Evolutionary conservation across 1,140 invertebrate species (phyloP), one percentile per base, ranked within the genome.

Genomic region (Atta cephalotes): DNA sequence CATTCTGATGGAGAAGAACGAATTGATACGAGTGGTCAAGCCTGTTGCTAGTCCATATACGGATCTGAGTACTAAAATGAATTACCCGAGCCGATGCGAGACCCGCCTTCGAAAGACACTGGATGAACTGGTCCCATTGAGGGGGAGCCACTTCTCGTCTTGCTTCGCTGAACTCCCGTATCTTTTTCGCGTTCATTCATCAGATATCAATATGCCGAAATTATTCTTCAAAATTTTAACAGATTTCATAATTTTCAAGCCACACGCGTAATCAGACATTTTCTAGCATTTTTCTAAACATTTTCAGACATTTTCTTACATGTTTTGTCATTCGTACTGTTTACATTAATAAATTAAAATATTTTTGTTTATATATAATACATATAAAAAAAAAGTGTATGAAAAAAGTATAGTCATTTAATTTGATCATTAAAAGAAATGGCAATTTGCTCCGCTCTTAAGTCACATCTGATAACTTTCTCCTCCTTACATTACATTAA

Each of bases 131-230:
- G 91, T 92, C 91, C 89, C 92, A 92, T 92, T 92, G 65, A 92
- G 87, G 85, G 88, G 84, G 85, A 79, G 80, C 45, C 68, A 82
- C 80, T 88, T 87, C 82, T 77, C 84, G 62, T 90, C 58, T 72
- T 77, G 82, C 84, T 86, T 63, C 14, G 21, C 25, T 76, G 78
- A 60, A 71, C 86, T 76, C 1, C 21, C 14, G 62, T 71, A 77
- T 91, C 85, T 88, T 90, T 87, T 87, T 91, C 91, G 87, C 85
- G 89, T 93, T 93, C 93, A 93, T 93, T 93, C 92, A 93, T 93
- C 92, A 92, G 89, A 91, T 79, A 89, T 89, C 72, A 81, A 63
- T 49, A 35, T 85, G 28, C 51, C 56, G 53, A 56, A 49, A 21
- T 21, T 21, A 21, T 31, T 35, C 16, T 78, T n/a, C 14, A 53